Conservation (phyloP, 2,113 vertebrate genomes). For the Phrynosoma platyrhinos region DNA sequence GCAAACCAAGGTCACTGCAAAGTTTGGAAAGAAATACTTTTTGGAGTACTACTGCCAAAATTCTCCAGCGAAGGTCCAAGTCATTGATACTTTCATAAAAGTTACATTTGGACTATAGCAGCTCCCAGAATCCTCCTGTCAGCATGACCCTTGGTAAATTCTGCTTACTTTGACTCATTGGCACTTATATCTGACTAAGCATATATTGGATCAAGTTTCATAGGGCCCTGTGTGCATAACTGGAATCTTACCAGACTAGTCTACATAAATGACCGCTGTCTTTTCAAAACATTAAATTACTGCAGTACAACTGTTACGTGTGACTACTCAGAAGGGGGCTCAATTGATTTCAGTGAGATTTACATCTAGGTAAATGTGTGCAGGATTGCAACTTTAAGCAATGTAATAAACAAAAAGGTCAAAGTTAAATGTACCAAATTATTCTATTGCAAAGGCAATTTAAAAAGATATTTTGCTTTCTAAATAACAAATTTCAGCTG, state of each 20-base stretch:
- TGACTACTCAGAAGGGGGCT: no score
- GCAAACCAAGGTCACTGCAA: no score
- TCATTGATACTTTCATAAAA: no score
- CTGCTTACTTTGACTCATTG: not conserved
- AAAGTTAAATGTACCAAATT: constrained; percentile 71
- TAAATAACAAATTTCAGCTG: constrained; percentile 59
- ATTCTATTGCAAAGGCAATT: constrained; percentile 70
- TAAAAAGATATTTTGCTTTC: constrained; percentile 60
- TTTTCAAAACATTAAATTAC: no score
- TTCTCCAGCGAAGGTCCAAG: no score
- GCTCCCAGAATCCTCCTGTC: no score
- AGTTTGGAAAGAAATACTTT: no score
- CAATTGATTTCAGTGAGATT: not conserved
- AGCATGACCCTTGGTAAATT: no score
- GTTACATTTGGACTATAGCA: no score
- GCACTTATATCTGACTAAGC: not conserved
- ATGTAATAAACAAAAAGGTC: constrained; percentile 72
- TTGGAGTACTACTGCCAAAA: no score
- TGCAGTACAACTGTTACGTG: no score
- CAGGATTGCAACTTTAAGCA: constrained; percentile 70
- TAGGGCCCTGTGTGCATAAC: not conserved
- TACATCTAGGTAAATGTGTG: not conserved
- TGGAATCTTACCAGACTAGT: constrained; percentile 69
- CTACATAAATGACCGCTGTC: constrained; percentile 79
- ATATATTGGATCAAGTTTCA: not conserved